A percentile compares a stretch with the other conserved stretches of the same genome.
Evolutionary conservation across 2,113 vertebrate genomes (phyloP).

Genomic region (Ailurus styani): DNA sequence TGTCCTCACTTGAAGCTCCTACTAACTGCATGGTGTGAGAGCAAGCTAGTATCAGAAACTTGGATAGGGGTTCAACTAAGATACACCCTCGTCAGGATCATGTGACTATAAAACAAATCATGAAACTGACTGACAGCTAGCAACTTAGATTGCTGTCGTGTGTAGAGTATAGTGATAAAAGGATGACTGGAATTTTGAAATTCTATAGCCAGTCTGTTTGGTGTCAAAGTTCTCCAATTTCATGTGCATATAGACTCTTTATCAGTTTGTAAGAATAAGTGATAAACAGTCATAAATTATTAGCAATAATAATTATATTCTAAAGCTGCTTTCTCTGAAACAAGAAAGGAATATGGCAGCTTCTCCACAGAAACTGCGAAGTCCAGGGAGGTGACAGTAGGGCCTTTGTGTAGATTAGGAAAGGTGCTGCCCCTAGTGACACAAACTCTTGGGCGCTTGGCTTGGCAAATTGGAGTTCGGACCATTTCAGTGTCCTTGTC

Average conservation of each 20-base stretch:
- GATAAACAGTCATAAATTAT: neutral
- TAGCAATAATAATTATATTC: neutral
- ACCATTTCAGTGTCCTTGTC: neutral
- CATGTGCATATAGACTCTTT: neutral
- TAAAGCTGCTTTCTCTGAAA: neutral
- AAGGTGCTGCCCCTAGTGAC: neutral
- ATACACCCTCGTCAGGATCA: neutral
- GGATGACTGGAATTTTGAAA: neutral
- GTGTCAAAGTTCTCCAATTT: neutral
- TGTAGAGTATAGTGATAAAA: neutral
- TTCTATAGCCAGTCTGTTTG: neutral
- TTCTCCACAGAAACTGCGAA: neutral
- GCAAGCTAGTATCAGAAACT: neutral
- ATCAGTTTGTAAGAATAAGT: neutral
- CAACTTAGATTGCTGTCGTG: neutral
- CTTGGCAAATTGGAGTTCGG: neutral
- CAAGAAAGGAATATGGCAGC: neutral
- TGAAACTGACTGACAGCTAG: neutral
- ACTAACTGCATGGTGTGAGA: neutral
- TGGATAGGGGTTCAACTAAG: neutral
- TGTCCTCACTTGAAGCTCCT: neutral
- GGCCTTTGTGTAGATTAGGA: neutral
- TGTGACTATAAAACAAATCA: neutral
- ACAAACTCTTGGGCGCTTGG: neutral
- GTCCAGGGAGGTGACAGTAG: neutral